phyloP scores from a whole-genome alignment of 2,888 invertebrate genomes.

The Papilio demoleus region DNA sequence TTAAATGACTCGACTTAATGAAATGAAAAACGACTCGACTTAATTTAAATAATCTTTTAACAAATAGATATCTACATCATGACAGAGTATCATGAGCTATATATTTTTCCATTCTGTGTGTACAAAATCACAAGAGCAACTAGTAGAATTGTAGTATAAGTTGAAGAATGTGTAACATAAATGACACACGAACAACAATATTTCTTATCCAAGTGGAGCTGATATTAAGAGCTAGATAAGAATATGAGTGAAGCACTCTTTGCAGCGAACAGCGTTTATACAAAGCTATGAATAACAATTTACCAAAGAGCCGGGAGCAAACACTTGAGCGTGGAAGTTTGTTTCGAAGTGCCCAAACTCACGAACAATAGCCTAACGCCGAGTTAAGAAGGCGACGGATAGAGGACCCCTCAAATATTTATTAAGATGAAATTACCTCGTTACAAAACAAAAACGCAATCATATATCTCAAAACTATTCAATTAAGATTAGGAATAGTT shows the following conservation, averaged over 20 bases:
- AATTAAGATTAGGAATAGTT: neutral
- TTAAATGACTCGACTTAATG: too few species aligned
- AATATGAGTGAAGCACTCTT: conserved; percentile 78
- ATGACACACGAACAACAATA: conserved; percentile 60
- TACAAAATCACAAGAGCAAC: too few species aligned
- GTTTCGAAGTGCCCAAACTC: conserved; percentile 79
- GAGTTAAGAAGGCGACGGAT: conserved; percentile 63
- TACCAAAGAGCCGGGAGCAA: conserved; percentile 79
- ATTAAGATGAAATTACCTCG: conserved; percentile 42
- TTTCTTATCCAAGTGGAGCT: conserved; percentile 67
- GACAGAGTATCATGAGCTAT: too few species aligned
- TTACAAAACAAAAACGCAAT: conserved; percentile 9
- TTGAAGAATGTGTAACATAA: conserved; percentile 27
- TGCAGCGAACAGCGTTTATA: conserved; percentile 72
- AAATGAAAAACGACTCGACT: too few species aligned
- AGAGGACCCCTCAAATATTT: conserved; percentile 47
- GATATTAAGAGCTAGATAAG: conserved; percentile 74
- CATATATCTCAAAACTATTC: neutral
- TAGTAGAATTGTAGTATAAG: conserved; percentile 46
- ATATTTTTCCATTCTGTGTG: too few species aligned
- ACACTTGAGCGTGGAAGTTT: conserved; percentile 79
- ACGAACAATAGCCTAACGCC: conserved; percentile 73
- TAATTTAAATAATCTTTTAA: too few species aligned
- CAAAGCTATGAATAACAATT: conserved; percentile 83
- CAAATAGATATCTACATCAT: too few species aligned